A percentile compares a stretch with the other conserved stretches of the same genome.
Evolutionary conservation across 2,888 invertebrate genomes (phyloP).

Genomic region (Rhagonycha lutea): DNA sequence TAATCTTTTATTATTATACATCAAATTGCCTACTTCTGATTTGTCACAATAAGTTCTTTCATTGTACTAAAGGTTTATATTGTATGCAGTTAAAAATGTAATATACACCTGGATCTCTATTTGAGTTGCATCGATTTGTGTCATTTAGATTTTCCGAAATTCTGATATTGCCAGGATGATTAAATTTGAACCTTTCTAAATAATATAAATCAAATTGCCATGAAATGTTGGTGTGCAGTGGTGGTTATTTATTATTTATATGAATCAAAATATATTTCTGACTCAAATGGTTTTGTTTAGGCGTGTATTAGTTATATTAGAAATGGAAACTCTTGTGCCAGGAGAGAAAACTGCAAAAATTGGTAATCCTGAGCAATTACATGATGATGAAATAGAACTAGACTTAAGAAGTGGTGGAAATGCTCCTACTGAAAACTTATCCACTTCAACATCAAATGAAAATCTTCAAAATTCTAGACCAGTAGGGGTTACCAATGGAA

Average conservation of each 20-base stretch:
- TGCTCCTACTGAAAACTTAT: background rate
- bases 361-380: conserved; percentile 73
- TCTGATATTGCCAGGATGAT: too few species aligned
- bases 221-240: too few species aligned
- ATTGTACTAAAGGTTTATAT: too few species aligned
- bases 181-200: too few species aligned
- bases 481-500: background rate
- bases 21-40: too few species aligned
- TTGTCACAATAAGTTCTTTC: too few species aligned
- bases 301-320: conserved; percentile 83
- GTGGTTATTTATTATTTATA: too few species aligned
- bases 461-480: background rate
- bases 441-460: background rate
- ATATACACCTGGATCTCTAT: background rate
- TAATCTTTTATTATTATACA: too few species aligned
- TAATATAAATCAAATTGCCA: too few species aligned
- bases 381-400: conserved; percentile 36
- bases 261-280: too few species aligned
- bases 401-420: background rate
- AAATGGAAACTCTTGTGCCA: conserved; percentile 71
- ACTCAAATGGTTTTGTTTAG: conserved; percentile 65
- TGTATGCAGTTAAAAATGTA: too few species aligned
- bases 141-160: background rate
- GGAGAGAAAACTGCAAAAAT: conserved; percentile 79
- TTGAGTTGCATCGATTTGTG: background rate